These are phyloP conservation scores for Drosophila miranda DNA, from an alignment of 1,140 invertebrate species.

Conservation along the genomic window DNA sequence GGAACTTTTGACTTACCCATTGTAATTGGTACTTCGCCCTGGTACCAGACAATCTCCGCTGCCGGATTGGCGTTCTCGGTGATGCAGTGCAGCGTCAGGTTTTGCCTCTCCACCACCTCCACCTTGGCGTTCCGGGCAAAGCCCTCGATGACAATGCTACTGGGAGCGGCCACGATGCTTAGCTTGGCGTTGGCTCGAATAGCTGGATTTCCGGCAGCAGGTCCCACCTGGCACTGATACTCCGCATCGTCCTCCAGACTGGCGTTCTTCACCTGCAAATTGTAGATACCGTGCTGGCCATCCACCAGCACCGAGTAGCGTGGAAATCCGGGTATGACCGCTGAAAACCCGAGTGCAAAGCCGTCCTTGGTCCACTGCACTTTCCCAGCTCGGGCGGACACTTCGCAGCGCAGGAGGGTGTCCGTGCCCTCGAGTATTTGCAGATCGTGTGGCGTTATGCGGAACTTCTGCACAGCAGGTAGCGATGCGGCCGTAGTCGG, in stretches of 20 bases:
- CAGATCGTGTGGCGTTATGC: conserved; percentile 89
- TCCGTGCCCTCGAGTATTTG: conserved; percentile 92
- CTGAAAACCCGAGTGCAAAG: conserved; percentile 92
- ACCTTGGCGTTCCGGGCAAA: conserved; percentile 89
- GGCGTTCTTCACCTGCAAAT: conserved; percentile 92
- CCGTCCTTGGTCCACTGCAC: conserved; percentile 98
- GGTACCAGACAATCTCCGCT: conserved; percentile 93
- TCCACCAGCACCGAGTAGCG: conserved; percentile 93
- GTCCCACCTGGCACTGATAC: conserved; percentile 96
- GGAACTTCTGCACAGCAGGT: conserved; percentile 87
- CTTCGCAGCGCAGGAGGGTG: conserved; percentile 91
- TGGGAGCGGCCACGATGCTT: conserved; percentile 94
- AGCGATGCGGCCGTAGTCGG: background rate
- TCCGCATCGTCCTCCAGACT: conserved; percentile 94
- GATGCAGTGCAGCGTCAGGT: conserved; percentile 90
- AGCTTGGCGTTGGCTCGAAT: conserved; percentile 92
- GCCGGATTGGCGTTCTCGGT: conserved; percentile 94
- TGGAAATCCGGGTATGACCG: conserved; percentile 92
- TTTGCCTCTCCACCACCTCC: conserved; percentile 92
- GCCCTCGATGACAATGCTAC: conserved; percentile 91
- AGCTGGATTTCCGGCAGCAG: conserved; percentile 88
- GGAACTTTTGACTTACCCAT: conserved; percentile 83
- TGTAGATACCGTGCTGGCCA: conserved; percentile 90
- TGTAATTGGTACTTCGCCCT: conserved; percentile 90
- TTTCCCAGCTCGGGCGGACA: conserved; percentile 90